A percentile compares a stretch with the other conserved stretches of the same genome.
Evolutionary conservation across 2,888 invertebrate genomes (phyloP).

Genomic region (Plebejus argus): DNA sequence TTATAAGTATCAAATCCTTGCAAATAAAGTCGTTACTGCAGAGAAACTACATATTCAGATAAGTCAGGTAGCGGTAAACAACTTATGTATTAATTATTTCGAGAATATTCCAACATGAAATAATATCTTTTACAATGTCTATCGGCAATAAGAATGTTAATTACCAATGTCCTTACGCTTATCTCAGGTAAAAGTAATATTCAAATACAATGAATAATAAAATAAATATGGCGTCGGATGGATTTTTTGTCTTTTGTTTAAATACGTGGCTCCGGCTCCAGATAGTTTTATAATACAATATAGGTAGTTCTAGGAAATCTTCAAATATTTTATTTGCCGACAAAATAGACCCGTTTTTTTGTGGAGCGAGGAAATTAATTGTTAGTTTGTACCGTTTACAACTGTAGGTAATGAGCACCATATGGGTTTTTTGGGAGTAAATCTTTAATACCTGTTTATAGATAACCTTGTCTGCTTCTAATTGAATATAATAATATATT

Average conservation of each 20-base stretch:
- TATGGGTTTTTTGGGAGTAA: background rate
- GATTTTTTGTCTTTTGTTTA: constrained; percentile 23
- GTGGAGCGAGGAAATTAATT: background rate
- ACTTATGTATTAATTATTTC: too few species aligned
- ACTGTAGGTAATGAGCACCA: background rate
- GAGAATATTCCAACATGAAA: constrained; percentile 14
- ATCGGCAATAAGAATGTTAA: constrained; percentile 64
- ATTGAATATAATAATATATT: too few species aligned
- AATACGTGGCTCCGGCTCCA: constrained; percentile 4
- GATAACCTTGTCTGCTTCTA: too few species aligned
- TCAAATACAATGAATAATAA: constrained; percentile 29
- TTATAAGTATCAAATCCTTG: background rate
- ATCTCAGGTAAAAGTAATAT: constrained; percentile 40
- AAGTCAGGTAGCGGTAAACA: constrained; percentile 33
- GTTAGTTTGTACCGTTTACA: background rate
- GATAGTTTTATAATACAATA: constrained; percentile 3
- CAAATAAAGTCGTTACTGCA: background rate
- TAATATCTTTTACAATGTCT: constrained; percentile 32
- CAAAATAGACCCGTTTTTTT: background rate
- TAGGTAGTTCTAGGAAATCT: background rate
- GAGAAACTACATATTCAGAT: constrained; percentile 35
- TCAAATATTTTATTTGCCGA: background rate
- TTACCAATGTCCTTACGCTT: constrained; percentile 60
- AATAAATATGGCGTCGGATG: constrained; percentile 15
- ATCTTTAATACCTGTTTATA: too few species aligned